Conservation (phyloP, 2,888 invertebrate genomes). For the Orgyia antiqua region DNA sequence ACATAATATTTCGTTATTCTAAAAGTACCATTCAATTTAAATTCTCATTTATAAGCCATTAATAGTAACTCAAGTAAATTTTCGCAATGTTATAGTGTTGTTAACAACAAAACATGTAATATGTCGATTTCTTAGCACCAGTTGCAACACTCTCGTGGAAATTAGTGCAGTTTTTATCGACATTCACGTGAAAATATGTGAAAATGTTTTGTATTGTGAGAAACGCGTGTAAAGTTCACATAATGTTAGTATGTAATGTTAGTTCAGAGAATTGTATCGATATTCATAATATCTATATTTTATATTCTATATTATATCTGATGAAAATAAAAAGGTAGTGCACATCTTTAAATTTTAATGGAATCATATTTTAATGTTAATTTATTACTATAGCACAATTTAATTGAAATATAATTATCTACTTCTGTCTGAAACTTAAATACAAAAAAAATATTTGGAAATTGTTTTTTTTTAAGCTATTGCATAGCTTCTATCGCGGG, state of each 20-base stretch:
- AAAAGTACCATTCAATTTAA: conserved; percentile 6
- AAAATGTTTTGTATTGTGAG: conserved; percentile 66
- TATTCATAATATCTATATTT: background rate
- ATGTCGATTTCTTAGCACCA: conserved; percentile 43
- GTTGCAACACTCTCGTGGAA: conserved; percentile 44
- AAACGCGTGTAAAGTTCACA: conserved; percentile 42
- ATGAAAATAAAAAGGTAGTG: too few species aligned
- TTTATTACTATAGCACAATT: too few species aligned
- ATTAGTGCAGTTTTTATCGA: conserved; percentile 52
- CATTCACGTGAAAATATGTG: conserved; percentile 62
- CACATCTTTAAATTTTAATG: too few species aligned
- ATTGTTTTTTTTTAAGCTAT: too few species aligned
- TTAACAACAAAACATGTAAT: conserved; percentile 31
- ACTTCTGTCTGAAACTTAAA: too few species aligned
- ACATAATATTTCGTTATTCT: too few species aligned
- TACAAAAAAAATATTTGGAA: too few species aligned
- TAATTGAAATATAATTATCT: too few species aligned
- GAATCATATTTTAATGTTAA: too few species aligned
- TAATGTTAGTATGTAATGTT: conserved; percentile 31
- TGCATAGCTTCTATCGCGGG: too few species aligned
- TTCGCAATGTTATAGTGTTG: conserved; percentile 28
- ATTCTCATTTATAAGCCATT: conserved; percentile 11
- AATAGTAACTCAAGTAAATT: conserved; percentile 13
- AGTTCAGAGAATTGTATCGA: background rate
- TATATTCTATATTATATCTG: too few species aligned